Evolutionary conservation across 2,888 invertebrate species (phyloP), one percentile per base, ranked within the genome.

Genomic region (Drosophila atroscutellata): DNA sequence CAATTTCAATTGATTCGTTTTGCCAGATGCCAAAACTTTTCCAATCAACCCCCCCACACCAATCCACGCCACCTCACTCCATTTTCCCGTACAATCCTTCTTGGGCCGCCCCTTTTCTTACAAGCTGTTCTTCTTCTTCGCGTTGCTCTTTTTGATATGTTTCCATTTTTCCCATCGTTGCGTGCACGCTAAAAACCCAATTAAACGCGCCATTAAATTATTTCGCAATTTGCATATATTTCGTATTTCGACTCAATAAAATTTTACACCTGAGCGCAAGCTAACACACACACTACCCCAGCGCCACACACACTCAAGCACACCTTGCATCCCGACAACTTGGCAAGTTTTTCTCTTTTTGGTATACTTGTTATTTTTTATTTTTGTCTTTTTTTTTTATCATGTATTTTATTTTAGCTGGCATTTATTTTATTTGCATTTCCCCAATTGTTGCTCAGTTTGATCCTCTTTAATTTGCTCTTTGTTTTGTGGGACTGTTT

Each of bases 131-230:
- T 32, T 37, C 51, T 5, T 58, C 28, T 34, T 50, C 26, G 9
- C 36, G 8, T 11, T 13, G n/a, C 34, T 37, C 37, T 59, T 77
- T 74, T 78, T 20, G 69, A 79, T 79, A 73, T 73, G 73, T 79
- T 75, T 72, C 72, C 70, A 69, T 75, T 72, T 69, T 81, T 70
- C 65, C 71, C 84, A 70, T 73, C 77, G 77, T 65, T 75, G 72
- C 69, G 78, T 79, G 70, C 75, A 61, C 76, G 87, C 87, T 86
- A 87, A 87, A 86, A 86, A 87, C 86, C 87, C 88, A 86, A 86
- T 86, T 86, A 86, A 87, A 86, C 86, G 86, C 87, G 84, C 84
- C 86, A 86, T 86, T 86, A 87, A 86, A 86, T 86, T 87, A 86
- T 86, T 86, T 86, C 79, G 84, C 87, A 86, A 86, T 86, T 87